Evolutionary conservation across 2,888 invertebrate genomes (phyloP).

Genomic region (Cheilosia soror): DNA sequence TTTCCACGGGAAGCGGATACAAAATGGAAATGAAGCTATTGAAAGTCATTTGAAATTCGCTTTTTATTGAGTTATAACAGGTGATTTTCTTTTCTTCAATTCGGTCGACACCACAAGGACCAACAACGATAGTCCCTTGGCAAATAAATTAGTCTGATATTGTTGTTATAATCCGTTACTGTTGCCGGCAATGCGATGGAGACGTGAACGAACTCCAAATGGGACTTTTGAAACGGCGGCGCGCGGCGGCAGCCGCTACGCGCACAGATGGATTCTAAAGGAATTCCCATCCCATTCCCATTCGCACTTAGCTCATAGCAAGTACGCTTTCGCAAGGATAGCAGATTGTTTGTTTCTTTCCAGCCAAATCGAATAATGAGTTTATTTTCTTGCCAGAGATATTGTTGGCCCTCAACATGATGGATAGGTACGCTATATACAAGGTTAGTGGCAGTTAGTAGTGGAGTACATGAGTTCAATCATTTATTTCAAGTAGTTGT

Average conservation of each 20-base stretch:
- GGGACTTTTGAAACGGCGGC: slow-evolving; percentile 24
- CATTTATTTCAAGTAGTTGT: slow-evolving; percentile 30
- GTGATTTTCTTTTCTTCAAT: slow-evolving; percentile 74
- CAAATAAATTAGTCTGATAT: slow-evolving; percentile 74
- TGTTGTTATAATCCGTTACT: slow-evolving; percentile 64
- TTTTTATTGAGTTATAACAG: slow-evolving; percentile 75
- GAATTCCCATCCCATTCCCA: too few species aligned
- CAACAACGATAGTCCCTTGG: slow-evolving; percentile 59
- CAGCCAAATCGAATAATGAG: not conserved
- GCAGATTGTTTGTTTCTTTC: slow-evolving; percentile 37
- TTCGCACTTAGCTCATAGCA: not conserved
- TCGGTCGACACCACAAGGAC: slow-evolving; percentile 56
- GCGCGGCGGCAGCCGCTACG: not conserved
- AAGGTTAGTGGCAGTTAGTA: too few species aligned
- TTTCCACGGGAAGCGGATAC: slow-evolving; percentile 61
- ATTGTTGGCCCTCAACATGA: not conserved
- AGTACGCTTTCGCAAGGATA: not conserved
- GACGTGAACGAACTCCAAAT: slow-evolving; percentile 64
- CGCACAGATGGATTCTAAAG: too few species aligned
- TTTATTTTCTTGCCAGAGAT: not conserved
- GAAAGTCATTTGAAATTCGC: slow-evolving; percentile 73
- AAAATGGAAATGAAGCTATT: slow-evolving; percentile 74
- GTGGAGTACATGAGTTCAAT: slow-evolving; percentile 19
- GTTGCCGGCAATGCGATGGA: slow-evolving; percentile 7
- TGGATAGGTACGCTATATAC: not conserved